Evolutionary conservation across 2,888 invertebrate genomes (phyloP), one percentile per base, ranked within the genome.

Genomic region (Morpho achilles): DNA sequence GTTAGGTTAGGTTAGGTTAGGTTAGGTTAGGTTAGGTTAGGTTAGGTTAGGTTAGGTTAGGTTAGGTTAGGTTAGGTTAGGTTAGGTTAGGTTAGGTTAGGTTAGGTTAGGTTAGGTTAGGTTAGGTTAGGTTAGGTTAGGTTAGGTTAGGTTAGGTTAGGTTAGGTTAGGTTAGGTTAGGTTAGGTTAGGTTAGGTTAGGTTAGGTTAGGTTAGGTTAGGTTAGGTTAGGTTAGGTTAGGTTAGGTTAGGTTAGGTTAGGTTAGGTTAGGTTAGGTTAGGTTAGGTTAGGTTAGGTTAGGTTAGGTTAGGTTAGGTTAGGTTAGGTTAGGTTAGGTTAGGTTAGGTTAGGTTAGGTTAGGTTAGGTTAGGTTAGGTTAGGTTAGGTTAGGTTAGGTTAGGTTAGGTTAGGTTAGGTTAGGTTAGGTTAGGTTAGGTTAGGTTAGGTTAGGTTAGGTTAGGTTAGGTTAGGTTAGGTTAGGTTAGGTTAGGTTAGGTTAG

Each of bases 131-230:
- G n/a, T n/a, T n/a, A n/a, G n/a, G n/a, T n/a, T n/a, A n/a, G n/a
- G n/a, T n/a, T n/a, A n/a, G 55, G 55, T 55, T 55, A 55, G 55
- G 55, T 55, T 55, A 55, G 55, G 55, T 55, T 55, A 55, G 55
- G 50, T 45, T 45, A 45, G 45, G 45, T 45, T 45, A 45, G 45
- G 45, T 45, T 45, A 45, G 45, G 45, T 54, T 54, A 54, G 53
- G 53, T 54, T 54, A 54, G 53, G 53, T 54, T 54, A 49, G 56
- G 50, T 44, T 55, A 51, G 51, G 51, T 55, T 50, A 22, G 32
- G 40, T 49, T 44, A 16, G 10, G 41, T 49, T 49, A 50, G 50
- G 50, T 50, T 50, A 50, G 50, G 50, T 50, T 50, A 50, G 50
- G 50, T 50, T 50, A 50, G 50, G 50, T 50, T 50, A 50, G 50